Evolutionary conservation across 2,888 invertebrate species (phyloP).

Genomic region (Panopea generosa): DNA sequence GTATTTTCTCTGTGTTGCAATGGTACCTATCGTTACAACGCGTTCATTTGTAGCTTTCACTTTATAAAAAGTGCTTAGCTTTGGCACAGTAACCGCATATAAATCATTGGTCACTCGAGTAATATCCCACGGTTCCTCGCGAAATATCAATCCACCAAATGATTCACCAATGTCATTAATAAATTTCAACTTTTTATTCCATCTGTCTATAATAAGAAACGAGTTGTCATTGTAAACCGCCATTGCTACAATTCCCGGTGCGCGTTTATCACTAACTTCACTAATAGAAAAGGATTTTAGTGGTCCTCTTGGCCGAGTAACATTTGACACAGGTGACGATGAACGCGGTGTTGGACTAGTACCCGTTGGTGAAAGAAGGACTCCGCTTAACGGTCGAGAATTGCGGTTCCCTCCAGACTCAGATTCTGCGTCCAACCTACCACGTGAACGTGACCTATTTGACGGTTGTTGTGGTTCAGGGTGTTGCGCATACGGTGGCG

Average conservation of each 20-base stretch:
- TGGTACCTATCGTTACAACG: constrained; percentile 37
- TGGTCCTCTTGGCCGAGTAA: constrained; percentile 19
- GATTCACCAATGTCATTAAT: constrained; percentile 47
- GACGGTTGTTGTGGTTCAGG: constrained; percentile 40
- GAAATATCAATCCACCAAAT: constrained; percentile 53
- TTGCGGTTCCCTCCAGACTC: neutral
- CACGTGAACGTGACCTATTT: neutral
- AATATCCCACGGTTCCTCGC: constrained; percentile 63
- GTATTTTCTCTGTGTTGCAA: constrained; percentile 47
- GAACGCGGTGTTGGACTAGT: neutral
- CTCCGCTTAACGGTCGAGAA: neutral
- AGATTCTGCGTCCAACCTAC: neutral
- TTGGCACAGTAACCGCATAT: constrained; percentile 58
- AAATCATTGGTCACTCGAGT: constrained; percentile 36
- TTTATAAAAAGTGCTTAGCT: constrained; percentile 51
- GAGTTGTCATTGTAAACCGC: constrained; percentile 28
- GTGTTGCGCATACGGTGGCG: constrained; percentile 48
- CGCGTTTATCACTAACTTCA: constrained; percentile 48
- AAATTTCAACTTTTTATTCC: constrained; percentile 62
- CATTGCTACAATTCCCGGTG: constrained; percentile 50
- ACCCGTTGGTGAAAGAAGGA: no score
- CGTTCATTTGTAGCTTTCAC: constrained; percentile 34
- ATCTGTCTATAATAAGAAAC: constrained; percentile 55
- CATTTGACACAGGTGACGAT: neutral
- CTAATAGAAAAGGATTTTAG: constrained; percentile 42